Conservation (phyloP, 2,113 vertebrate species). For the Symphodus melops region DNA sequence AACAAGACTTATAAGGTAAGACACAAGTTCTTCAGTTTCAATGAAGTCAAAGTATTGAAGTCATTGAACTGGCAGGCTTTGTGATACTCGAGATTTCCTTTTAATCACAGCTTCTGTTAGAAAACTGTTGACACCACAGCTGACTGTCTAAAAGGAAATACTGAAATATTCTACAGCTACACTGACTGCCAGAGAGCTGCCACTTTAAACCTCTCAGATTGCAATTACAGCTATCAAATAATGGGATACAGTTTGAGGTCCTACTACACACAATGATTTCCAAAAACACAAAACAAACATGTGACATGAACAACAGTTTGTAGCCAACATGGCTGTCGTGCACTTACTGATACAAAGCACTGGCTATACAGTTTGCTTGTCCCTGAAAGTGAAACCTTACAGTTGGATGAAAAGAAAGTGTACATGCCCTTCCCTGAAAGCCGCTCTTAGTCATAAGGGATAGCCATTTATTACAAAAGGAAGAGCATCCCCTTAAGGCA, state of each 20-base stretch:
- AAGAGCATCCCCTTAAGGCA: not conserved
- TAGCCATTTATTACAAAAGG: not conserved
- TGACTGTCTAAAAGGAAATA: no score
- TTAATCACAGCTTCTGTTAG: not conserved
- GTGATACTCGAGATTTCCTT: not conserved
- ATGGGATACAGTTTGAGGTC: not conserved
- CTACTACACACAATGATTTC: not conserved
- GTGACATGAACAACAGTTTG: not conserved
- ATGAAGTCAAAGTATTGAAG: no score
- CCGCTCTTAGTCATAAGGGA: conserved; percentile 12
- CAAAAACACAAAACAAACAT: not conserved
- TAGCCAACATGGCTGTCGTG: not conserved
- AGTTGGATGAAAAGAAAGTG: not conserved
- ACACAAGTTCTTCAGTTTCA: not conserved
- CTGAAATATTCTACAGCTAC: not conserved
- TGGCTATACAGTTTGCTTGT: not conserved
- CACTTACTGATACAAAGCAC: not conserved
- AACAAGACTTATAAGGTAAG: not conserved
- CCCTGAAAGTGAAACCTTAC: not conserved
- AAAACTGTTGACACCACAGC: not conserved
- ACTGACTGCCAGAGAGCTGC: not conserved
- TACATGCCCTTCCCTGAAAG: not conserved
- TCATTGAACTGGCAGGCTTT: not conserved
- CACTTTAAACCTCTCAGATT: not conserved
- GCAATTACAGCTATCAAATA: not conserved